Base-by-base conservation (phyloP, 2,113 vertebrate species). In the Psophia crepitans region DNA sequence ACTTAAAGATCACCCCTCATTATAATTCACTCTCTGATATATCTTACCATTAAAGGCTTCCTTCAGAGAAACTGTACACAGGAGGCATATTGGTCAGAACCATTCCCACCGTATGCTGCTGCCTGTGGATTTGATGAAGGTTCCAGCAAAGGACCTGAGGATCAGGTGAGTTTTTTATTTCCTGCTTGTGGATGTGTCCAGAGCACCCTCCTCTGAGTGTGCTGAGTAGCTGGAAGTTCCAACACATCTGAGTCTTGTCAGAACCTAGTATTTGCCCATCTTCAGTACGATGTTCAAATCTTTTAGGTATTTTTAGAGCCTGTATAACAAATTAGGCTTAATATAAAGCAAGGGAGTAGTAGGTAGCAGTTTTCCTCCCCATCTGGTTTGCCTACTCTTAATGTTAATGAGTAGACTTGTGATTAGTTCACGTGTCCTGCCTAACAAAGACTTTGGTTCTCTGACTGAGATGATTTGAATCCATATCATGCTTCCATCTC, bases 61-160 rank as follows among this genome's bases (percentile, higher is more conserved):
- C 97, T 98, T n/a, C 97, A 89, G 46, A 95, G 98, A 84, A 98
- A 97, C 49, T 98, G 98, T 4, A 98, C 97, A 3, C 77, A 30
- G 16, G 78, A 90, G 23, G 95, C 77, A 27, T 51, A 97, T 35
- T 98, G 98, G 98, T 98, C 97, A 39, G 35, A 97, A 27, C 84
- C 96, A 0, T 98, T 87, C 57, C 94, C 97, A 41, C 91, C 97
- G 0, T 98, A 98, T 83, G 86, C 92, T 4, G 14, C 95, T 43
- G 98, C 71, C 78, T 98, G 98, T 75, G 96, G 96, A 23, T 96
- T 98, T 71, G 97, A 97, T 83, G 97, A 96, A 43, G 88, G 88
- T 11, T 80, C 76, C 60, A 97, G 95, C 11, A 96, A 94, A 84
- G 97, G 90, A 6, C 84, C 98, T 32, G 93, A 92, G 49, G 95